Conservation (phyloP, 2,113 vertebrate genomes). For the Ptyas mucosa region DNA sequence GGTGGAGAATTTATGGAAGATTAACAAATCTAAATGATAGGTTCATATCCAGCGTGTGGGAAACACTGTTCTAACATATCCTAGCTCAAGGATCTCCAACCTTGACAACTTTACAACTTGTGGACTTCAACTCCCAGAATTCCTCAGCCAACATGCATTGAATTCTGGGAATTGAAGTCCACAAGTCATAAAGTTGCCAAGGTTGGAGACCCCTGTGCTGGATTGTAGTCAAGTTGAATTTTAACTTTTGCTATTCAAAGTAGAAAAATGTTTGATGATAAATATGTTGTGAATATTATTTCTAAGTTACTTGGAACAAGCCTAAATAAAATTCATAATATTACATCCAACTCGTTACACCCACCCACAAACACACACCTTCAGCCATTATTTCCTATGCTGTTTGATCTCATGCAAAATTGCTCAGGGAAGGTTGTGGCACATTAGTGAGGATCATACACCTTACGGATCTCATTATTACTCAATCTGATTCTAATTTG, state of each 20-base stretch:
- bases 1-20: neutral
- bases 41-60: neutral
- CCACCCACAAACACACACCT: neutral
- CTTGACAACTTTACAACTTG: no score
- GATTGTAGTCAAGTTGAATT: neutral
- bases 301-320: neutral
- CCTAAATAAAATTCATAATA: neutral
- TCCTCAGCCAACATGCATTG: no score
- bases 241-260: neutral
- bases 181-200: no score
- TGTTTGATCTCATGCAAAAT: neutral
- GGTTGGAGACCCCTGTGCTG: no score
- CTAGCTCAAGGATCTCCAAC: neutral
- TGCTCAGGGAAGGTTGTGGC: neutral
- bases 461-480: neutral
- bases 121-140: no score
- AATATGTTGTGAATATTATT: neutral
- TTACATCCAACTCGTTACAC: neutral
- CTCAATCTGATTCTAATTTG: neutral
- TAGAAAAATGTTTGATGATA: neutral
- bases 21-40: neutral
- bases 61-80: neutral
- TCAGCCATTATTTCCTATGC: neutral
- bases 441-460: neutral
- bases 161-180: no score